A percentile compares a stretch with the other conserved stretches of the same genome.
phyloP scores from a whole-genome alignment of 2,888 invertebrate species.

The Brachynemurus nebulosus region DNA sequence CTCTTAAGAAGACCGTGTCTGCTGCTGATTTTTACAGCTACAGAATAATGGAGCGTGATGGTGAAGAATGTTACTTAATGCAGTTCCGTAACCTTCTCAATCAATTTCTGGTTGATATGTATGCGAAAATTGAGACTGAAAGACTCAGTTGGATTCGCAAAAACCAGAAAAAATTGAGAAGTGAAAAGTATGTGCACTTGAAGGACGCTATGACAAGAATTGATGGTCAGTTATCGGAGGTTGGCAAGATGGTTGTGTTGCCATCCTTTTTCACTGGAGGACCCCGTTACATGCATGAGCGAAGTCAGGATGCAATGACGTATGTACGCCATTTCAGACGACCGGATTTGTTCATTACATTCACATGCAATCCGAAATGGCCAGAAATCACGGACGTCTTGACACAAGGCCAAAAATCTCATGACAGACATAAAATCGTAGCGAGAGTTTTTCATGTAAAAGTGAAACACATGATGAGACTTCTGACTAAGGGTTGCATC shows the following conservation, averaged over 20 bases:
- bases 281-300: slow-evolving; percentile 26
- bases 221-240: not conserved
- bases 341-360: slow-evolving; percentile 28
- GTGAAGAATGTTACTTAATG: slow-evolving; percentile 16
- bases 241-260: slow-evolving; percentile 10
- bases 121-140: slow-evolving; percentile 16
- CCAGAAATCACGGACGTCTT: slow-evolving; percentile 21
- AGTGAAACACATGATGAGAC: slow-evolving; percentile 3
- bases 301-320: slow-evolving; percentile 31
- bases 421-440: slow-evolving; percentile 10
- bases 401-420: slow-evolving; percentile 6
- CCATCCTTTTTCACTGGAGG: slow-evolving; percentile 13
- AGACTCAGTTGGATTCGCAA: slow-evolving; percentile 2
- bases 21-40: too few species aligned
- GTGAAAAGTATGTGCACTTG: slow-evolving; percentile 5
- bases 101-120: slow-evolving; percentile 22
- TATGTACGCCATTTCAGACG: slow-evolving; percentile 28
- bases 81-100: slow-evolving; percentile 17
- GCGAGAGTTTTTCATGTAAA: slow-evolving; percentile 8
- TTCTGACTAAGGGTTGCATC: slow-evolving; percentile 4
- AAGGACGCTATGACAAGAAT: slow-evolving; percentile 1
- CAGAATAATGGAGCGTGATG: too few species aligned
- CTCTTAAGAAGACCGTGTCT: too few species aligned
- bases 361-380: slow-evolving; percentile 32
- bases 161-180: slow-evolving; percentile 16